These are phyloP conservation scores for Tupiocoris notatus DNA, from an alignment of 2,888 invertebrate genomes.

Conservation along the genomic window DNA sequence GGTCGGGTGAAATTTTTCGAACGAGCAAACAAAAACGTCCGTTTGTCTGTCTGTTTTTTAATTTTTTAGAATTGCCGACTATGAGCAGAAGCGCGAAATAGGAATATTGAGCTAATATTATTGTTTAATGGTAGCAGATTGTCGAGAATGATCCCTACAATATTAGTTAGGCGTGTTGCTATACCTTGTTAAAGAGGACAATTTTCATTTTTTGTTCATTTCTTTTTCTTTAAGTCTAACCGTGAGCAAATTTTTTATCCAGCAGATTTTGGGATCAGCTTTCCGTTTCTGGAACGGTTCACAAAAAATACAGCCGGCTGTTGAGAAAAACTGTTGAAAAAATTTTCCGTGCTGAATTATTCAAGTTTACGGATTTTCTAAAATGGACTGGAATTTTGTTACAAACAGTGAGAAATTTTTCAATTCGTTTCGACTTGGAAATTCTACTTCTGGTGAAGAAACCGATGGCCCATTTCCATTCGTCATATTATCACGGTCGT, in stretches of 20 bases:
- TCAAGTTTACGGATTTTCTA: conserved; percentile 7
- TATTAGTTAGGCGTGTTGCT: conserved; percentile 47
- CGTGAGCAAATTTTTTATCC: conserved; percentile 45
- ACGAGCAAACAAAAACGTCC: no score
- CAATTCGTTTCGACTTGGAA: background rate
- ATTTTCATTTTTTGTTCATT: conserved; percentile 7
- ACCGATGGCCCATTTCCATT: conserved; percentile 37
- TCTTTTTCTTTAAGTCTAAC: conserved; percentile 26
- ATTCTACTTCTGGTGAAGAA: conserved; percentile 26
- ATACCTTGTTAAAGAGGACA: conserved; percentile 47
- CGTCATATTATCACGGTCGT: conserved; percentile 6
- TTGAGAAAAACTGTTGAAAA: background rate
- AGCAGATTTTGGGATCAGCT: conserved; percentile 37
- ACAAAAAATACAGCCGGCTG: conserved; percentile 24
- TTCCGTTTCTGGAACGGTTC: background rate
- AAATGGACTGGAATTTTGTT: conserved; percentile 3
- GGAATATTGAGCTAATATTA: conserved; percentile 47
- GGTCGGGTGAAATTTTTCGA: background rate
- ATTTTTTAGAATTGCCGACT: conserved; percentile 21
- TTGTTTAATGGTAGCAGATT: conserved; percentile 47
- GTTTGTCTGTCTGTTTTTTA: no score
- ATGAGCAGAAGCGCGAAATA: conserved; percentile 25
- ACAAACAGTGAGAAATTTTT: background rate
- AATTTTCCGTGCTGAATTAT: conserved; percentile 27
- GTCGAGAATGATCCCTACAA: conserved; percentile 48